Base-by-base conservation (phyloP, 1,140 invertebrate species). In the Acyrthosiphon pisum region DNA sequence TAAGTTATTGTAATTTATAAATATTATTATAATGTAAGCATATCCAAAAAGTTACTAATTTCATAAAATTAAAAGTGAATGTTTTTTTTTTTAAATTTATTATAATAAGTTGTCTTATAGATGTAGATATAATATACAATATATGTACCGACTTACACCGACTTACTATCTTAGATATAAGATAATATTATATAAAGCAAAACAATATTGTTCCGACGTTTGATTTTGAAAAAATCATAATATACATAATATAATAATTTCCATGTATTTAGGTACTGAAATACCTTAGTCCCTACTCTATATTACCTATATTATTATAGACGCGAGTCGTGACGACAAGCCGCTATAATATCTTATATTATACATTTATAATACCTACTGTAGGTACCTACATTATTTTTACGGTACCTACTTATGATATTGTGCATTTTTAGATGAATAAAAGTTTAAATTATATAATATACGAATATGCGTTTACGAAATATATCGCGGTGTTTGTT, bases 1-100 rank as follows among this genome's bases (percentile, higher is more conserved):
- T 76, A 76, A 76, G n/a, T 76, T 76, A 76, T 76, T 76, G 60
- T 76, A 76, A 76, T n/a, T 76, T 76, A 76, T n/a, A 76, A 76
- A 76, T 76, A 18, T n/a, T n/a, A 60, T 60, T 60, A n/a, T n/a
- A 18, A 68, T 68, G n/a, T 76, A 76, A 76, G 30, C 60, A 76
- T 76, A 76, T n/a, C 14, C 6, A 76, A 76, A 76, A n/a, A 35
- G 14, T 35, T n/a, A 76, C 60, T 76, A 18, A 76, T 76, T 76
- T 76, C 60, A 35, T n/a, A n/a, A 76, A 76, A 76, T 76, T 76
- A 76, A 68, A 68, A 30, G 60, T n/a, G 60, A 68, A n/a, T 68
- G 9, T 30, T 76, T 60, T 18, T 76, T 76, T n/a, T 76, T 76
- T 18, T n/a, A n/a, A 6, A 0, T n/a, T n/a, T 76, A 22, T 76